Conservation (phyloP, 64 coral and sea anemone species). For the Actinia tenebrosa region DNA sequence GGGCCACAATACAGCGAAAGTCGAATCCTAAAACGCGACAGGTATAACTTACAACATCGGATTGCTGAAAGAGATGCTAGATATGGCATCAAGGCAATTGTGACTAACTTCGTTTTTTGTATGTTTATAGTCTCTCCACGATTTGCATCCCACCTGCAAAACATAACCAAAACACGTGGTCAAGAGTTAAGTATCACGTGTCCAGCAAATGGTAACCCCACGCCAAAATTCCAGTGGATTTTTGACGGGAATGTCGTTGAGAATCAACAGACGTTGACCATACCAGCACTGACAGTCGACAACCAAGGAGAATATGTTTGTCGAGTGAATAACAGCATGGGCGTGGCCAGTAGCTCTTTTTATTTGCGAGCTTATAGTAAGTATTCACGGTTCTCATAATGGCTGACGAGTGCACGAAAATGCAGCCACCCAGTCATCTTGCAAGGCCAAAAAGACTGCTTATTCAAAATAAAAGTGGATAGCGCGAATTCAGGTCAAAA, state of each 20-base stretch:
- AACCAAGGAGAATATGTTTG: constrained; percentile 71
- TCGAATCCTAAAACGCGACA: no score
- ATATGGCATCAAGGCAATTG: no score
- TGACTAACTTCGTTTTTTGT: neutral
- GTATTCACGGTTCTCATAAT: neutral
- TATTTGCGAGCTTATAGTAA: constrained; percentile 43
- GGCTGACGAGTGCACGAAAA: no score
- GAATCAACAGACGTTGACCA: constrained; percentile 3
- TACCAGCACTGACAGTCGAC: constrained; percentile 15
- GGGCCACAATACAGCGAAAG: no score
- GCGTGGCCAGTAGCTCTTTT: constrained; percentile 13
- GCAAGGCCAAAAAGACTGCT: no score
- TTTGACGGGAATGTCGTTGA: constrained; percentile 29
- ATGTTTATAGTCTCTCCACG: constrained; percentile 48
- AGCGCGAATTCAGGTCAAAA: no score
- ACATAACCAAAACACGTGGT: constrained; percentile 38
- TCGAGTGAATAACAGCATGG: constrained; percentile 59
- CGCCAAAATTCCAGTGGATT: constrained; percentile 43
- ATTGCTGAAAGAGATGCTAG: no score
- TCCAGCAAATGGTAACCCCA: constrained; percentile 45
- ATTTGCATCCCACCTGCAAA: constrained; percentile 37
- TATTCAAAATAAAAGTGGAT: no score
- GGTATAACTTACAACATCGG: no score
- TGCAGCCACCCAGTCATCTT: no score
- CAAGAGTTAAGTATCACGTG: constrained; percentile 44